phyloP scores from a whole-genome alignment of 64 coral and sea anemone genomes.

The Montipora capricornis region DNA sequence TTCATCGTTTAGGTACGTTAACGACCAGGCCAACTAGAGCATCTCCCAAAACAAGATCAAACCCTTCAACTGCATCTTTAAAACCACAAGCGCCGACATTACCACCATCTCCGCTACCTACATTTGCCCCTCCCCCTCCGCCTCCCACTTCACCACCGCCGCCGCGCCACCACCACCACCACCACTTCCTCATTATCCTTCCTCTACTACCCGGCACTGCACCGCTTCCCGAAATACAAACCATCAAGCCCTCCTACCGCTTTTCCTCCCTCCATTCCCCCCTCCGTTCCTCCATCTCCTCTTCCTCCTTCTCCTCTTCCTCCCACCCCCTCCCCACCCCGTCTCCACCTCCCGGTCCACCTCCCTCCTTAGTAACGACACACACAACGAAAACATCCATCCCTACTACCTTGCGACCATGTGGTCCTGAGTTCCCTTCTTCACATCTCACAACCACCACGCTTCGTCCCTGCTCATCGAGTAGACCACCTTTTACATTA shows the following conservation, averaged over 20 bases:
- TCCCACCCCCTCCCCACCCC: neutral
- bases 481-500: neutral
- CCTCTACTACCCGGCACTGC: neutral
- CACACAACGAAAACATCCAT: neutral
- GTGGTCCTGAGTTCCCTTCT: neutral
- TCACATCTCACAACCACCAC: neutral
- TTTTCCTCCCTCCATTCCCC: neutral
- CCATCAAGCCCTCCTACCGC: neutral
- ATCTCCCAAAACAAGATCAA: neutral
- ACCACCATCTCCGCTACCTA: constrained; percentile 8
- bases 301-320: neutral
- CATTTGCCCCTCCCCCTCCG: neutral
- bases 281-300: neutral
- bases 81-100: neutral
- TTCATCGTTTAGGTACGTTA: neutral
- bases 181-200: neutral
- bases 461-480: neutral
- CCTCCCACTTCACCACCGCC: neutral
- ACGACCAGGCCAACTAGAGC: constrained; percentile 25
- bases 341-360: neutral
- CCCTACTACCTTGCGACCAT: neutral
- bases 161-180: neutral
- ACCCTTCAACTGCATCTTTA: neutral
- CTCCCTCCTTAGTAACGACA: neutral
- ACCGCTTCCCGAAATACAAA: neutral